Evolutionary conservation across 2,113 vertebrate species (phyloP).

Genomic region (Ellobius talpinus): DNA sequence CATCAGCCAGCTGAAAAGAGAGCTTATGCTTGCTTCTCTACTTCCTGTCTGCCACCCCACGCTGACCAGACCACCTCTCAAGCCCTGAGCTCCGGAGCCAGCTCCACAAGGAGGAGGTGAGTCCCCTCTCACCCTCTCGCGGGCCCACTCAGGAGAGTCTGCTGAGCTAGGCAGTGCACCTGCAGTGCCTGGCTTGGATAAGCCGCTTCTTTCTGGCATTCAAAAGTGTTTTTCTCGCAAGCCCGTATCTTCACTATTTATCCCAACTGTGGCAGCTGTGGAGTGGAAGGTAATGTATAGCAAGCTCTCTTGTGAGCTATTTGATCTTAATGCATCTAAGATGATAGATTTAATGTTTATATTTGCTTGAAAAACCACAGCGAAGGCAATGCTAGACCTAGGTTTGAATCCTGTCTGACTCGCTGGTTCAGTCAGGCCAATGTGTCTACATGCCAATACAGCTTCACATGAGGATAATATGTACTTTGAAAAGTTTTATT

Average conservation of each 20-base stretch:
- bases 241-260: conserved; percentile 75
- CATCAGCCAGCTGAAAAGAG: background rate
- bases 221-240: conserved; percentile 78
- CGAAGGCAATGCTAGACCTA: background rate
- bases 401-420: conserved; percentile 25
- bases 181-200: conserved; percentile 74
- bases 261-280: conserved; percentile 74
- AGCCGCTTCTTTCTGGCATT: conserved; percentile 72
- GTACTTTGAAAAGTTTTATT: conserved; percentile 24
- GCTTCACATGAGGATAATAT: background rate
- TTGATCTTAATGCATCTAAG: conserved; percentile 45
- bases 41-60: accelerated
- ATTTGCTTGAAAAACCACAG: background rate
- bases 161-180: conserved; percentile 55
- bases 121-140: accelerated
- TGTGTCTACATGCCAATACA: background rate
- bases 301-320: conserved; percentile 59
- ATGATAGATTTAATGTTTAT: conserved; percentile 52
- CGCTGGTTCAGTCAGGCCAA: background rate
- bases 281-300: conserved; percentile 71
- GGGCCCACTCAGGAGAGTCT: background rate
- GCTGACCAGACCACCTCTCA: background rate
- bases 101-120: background rate
- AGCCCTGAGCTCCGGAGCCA: background rate
- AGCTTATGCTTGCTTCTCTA: background rate